Evolutionary conservation across 2,113 vertebrate genomes (phyloP), one percentile per base, ranked within the genome.

Genomic region (Vombatus ursinus): DNA sequence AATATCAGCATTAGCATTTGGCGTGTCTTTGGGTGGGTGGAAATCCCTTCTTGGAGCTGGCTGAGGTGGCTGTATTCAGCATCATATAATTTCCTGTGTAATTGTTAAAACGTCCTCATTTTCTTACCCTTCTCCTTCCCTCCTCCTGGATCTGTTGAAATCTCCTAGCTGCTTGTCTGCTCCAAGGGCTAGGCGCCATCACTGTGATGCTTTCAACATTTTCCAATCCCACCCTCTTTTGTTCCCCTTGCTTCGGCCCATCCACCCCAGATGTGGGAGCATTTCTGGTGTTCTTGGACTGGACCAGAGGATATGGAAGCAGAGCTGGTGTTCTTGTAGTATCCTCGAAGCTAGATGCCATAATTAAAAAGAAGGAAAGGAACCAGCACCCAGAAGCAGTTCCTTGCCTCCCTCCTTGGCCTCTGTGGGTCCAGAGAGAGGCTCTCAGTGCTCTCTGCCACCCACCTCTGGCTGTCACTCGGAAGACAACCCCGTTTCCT

Each of bases 81-180:
- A 99, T 98, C 98, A 97, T 98, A 98, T 98, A 98, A 99, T 99
- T 98, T 98, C 98, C 98, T 68, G 92, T 96, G 97, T 98, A 98
- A 98, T 98, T 98, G 98, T 98, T 98, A 98, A 98, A 98, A 98
- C 50, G 98, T 98, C 98, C 98, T 98, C 98, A 97, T 98, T 97
- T 97, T 98, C 97, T 97, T 98, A 95, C 95, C 96, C 97, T 97
- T 98, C 96, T 96, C 90, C 94, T 95, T 97, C 95, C 97, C 68
- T 84, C 19, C 92, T n/a, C 24, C 95, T 96, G 24, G 44, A 52
- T 90, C 91, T 47, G 96, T 89, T 93, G 96, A 97, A 93, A 90
- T 92, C 97, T 97, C 98, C 92, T 90, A 97, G 95, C 96, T 93
- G 77, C 94, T 77, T 91, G 97, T 95, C 92, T 96, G 96, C 91